Evolutionary conservation across 2,797 vertebrate species (phyloP).

Genomic region (Gila robusta): DNA sequence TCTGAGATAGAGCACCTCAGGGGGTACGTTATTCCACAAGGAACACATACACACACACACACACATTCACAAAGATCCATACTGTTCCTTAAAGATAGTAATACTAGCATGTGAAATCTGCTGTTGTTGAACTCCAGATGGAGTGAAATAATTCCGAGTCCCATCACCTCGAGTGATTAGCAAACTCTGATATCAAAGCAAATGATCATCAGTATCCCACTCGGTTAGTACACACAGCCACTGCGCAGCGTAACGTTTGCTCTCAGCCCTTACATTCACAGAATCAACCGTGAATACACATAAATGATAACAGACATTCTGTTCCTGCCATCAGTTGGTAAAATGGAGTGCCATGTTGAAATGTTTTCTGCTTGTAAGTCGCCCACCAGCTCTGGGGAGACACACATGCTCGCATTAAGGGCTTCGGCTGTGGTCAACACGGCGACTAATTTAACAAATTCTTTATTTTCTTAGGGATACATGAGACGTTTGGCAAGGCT

Average conservation of each 20-base stretch:
- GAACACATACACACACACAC: constrained; percentile 39
- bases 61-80: constrained; percentile 46
- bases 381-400: constrained; percentile 57
- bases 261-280: constrained; percentile 36
- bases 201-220: constrained; percentile 48
- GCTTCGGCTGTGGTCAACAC: constrained; percentile 62
- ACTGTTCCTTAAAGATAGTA: constrained; percentile 45
- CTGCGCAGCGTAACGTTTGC: constrained; percentile 19
- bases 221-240: constrained; percentile 33
- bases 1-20: constrained; percentile 71
- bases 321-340: constrained; percentile 49
- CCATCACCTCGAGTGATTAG: constrained; percentile 37
- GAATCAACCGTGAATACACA: constrained; percentile 46
- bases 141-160: constrained; percentile 30
- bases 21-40: constrained; percentile 56
- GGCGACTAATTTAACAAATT: constrained; percentile 71
- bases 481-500: constrained; percentile 65
- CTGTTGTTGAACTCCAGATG: constrained; percentile 42
- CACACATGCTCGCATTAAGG: constrained; percentile 67
- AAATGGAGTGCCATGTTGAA: constrained; percentile 56
- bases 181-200: constrained; percentile 38
- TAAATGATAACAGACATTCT: constrained; percentile 52
- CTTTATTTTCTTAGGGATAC: constrained; percentile 71
- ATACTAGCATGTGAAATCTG: constrained; percentile 25
- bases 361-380: constrained; percentile 57